These are phyloP conservation scores for Streptopelia turtur DNA, from an alignment of 2,797 vertebrate species.

Conservation along the genomic window DNA sequence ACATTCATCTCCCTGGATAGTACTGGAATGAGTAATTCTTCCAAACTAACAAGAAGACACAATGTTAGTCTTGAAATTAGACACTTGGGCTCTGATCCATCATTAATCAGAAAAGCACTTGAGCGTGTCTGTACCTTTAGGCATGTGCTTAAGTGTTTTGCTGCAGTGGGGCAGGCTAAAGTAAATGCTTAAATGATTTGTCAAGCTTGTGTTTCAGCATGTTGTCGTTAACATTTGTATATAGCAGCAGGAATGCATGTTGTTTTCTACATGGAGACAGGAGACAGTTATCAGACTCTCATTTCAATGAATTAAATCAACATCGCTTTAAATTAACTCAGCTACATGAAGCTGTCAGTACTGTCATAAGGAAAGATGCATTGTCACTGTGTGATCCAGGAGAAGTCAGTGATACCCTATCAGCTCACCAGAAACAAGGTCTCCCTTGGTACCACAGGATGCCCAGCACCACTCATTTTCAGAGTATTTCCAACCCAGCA, in stretches of 20 bases:
- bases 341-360: background rate
- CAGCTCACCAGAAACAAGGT: background rate
- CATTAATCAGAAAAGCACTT: conserved; percentile 50
- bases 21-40: conserved; percentile 39
- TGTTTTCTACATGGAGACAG: background rate
- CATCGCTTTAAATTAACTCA: conserved; percentile 4
- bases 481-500: background rate
- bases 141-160: conserved; percentile 32
- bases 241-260: background rate
- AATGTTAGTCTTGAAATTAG: conserved; percentile 47
- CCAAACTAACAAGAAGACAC: conserved; percentile 31
- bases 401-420: background rate
- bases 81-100: conserved; percentile 35
- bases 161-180: conserved; percentile 30
- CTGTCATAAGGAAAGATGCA: background rate
- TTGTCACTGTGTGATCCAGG: background rate
- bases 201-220: background rate
- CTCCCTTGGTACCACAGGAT: background rate
- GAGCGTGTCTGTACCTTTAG: conserved; percentile 46
- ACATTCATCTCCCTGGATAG: conserved; percentile 16
- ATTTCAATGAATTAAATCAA: conserved; percentile 40
- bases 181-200: conserved; percentile 27
- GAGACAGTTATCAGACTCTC: background rate
- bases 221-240: background rate
- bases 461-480: background rate